A percentile compares a stretch with the other conserved stretches of the same genome.
Evolutionary conservation across 2,113 vertebrate genomes (phyloP).

Genomic region (Murina feae): DNA sequence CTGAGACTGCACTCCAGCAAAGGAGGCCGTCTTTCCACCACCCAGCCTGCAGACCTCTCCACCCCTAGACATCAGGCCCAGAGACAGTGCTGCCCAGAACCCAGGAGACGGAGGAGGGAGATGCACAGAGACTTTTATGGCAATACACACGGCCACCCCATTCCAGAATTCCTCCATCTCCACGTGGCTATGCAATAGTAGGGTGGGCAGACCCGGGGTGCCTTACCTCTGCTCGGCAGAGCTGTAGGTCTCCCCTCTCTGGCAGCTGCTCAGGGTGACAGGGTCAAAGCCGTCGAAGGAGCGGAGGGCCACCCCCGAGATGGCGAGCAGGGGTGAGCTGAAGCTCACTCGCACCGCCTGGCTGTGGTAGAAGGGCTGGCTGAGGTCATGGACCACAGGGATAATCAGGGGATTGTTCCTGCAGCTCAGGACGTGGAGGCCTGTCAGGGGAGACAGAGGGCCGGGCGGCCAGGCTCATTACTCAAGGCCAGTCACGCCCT

Average conservation of each 20-base stretch:
- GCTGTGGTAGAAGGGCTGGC: conserved; percentile 97
- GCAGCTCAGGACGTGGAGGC: conserved; percentile 96
- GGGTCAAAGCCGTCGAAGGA: conserved; percentile 99
- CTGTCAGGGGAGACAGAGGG: conserved; percentile 84
- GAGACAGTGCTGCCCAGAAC: background rate
- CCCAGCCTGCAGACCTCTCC: background rate
- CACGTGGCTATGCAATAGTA: background rate
- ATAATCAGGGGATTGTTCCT: conserved; percentile 97
- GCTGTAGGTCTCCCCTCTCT: conserved; percentile 98
- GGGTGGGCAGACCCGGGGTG: background rate
- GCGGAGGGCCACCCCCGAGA: conserved; percentile 96
- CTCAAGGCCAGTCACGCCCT: conserved; percentile 78
- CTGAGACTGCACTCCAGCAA: background rate
- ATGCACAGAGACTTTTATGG: conserved; percentile 36
- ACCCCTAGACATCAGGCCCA: background rate
- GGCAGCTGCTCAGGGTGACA: conserved; percentile 97
- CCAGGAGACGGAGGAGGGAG: background rate
- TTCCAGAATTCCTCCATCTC: conserved; percentile 53
- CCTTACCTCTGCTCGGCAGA: conserved; percentile 95
- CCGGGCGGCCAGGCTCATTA: conserved; percentile 74
- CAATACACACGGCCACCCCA: conserved; percentile 56
- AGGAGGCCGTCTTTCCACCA: no score
- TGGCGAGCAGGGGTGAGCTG: conserved; percentile 91
- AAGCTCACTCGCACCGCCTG: conserved; percentile 94
- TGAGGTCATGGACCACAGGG: conserved; percentile 97